Evolutionary conservation across 1,140 invertebrate species (phyloP).

Genomic region (Hydropsyche tenuis): DNA sequence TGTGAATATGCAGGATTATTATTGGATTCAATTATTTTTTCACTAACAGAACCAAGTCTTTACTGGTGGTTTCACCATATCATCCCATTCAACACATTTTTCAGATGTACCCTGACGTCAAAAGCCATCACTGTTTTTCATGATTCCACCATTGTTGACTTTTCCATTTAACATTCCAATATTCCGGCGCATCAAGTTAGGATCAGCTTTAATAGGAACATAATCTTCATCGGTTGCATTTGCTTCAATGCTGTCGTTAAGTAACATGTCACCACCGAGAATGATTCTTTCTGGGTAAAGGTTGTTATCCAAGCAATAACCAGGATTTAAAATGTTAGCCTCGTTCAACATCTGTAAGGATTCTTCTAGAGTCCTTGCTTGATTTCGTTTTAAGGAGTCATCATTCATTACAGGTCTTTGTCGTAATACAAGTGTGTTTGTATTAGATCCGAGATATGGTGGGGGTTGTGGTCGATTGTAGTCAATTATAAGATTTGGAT

Average conservation of each 20-base stretch:
- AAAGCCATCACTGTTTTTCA: constrained; percentile 53
- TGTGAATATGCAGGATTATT: too few species aligned
- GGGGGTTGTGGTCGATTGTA: constrained; percentile 62
- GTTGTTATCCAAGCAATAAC: constrained; percentile 34
- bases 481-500: constrained; percentile 56
- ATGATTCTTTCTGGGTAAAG: constrained; percentile 30
- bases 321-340: constrained; percentile 55
- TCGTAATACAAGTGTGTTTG: constrained; percentile 55
- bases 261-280: constrained; percentile 39
- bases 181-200: constrained; percentile 51
- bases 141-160: constrained; percentile 53
- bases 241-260: constrained; percentile 39
- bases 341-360: constrained; percentile 60
- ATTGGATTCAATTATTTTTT: constrained; percentile 15
- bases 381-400: constrained; percentile 52
- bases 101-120: constrained; percentile 56
- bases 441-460: constrained; percentile 57
- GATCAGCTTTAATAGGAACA: constrained; percentile 44
- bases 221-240: constrained; percentile 53
- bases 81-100: constrained; percentile 46
- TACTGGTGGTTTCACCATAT: constrained; percentile 56
- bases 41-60: constrained; percentile 62
- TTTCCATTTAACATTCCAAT: constrained; percentile 55
- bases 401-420: constrained; percentile 51
- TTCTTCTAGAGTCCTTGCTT: constrained; percentile 58